Base-by-base conservation (phyloP, 2,113 vertebrate genomes). In the Tylochromis polylepis region DNA sequence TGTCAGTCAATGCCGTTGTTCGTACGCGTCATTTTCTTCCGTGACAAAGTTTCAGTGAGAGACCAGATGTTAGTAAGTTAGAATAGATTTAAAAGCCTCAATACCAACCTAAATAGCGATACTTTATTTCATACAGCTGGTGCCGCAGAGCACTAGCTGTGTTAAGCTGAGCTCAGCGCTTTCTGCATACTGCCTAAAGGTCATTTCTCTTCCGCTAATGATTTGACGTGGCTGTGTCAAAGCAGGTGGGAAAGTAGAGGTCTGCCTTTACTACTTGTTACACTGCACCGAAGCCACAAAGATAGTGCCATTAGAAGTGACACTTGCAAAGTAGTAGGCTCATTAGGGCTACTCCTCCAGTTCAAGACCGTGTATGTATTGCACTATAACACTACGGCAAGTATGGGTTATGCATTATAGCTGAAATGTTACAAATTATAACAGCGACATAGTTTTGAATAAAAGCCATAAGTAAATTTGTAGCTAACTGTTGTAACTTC, bases 41-140 rank as follows among this genome's bases (percentile, higher is more conserved):
- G 93, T 95, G 93, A 93, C 93, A 79, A 96, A 94, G 94, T 96
- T 95, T 94, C 92, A 86, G 86, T 93, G 93, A 95, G 93, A 95
- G 88, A 43, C 90, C 93, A 95, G 91, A 93, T 89, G 92, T 95
- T 85, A 81, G 70, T 62, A 87, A 92, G 59, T 94, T 90, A 55
- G 38, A 92, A 79, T 22, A 56, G 36, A 18, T 62, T 86, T 41
- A 55, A 82, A 87, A 12, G 5, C 18, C 9, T 36, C 9, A 4
- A 67, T 4, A 11, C 4, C 27, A 5, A 4, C 2, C 3, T 29
- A 53, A 77, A 8, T n/a, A 53, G 49, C 27, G 6, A 38, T 18
- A 43, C 46, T 1, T 16, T 43, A 11, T 72, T 29, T 53, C 14
- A 15, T 1, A 20, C 1, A 31, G 5, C 15, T 3, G 4, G 1